Conservation (phyloP, 2,888 invertebrate species). For the Cremastinae sp. region DNA sequence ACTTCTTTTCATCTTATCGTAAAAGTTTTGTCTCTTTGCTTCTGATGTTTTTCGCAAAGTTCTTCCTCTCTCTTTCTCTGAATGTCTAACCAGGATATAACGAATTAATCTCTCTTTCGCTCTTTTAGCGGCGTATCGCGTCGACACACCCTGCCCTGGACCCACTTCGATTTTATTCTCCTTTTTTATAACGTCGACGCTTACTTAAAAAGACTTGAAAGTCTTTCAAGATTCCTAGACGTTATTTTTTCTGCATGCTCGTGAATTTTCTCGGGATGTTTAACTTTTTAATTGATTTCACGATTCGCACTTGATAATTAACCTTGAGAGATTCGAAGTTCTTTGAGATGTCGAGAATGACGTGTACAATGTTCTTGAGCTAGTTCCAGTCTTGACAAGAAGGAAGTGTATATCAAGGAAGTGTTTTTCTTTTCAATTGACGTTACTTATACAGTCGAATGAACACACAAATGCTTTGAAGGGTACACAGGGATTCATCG, state of each 20-base stretch:
- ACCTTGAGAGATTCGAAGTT: constrained; percentile 40
- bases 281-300: constrained; percentile 69
- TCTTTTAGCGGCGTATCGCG: no score
- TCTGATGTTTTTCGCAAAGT: no score
- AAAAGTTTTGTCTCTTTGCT: no score
- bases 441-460: constrained; percentile 48
- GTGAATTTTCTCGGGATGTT: constrained; percentile 12
- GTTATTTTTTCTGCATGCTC: not conserved
- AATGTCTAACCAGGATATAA: no score
- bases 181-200: constrained; percentile 16
- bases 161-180: not conserved
- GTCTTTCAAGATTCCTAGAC: constrained; percentile 14
- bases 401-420: constrained; percentile 36
- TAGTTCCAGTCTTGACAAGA: constrained; percentile 2
- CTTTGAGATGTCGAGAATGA: constrained; percentile 3
- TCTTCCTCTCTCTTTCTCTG: no score
- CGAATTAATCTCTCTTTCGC: no score
- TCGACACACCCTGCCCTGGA: not conserved
- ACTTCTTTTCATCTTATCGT: not conserved
- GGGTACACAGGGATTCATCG: not conserved
- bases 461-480: constrained; percentile 38
- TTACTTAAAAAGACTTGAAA: constrained; percentile 26
- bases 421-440: constrained; percentile 63
- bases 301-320: constrained; percentile 59
- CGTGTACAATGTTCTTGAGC: not conserved